Percentiles rank a stretch among this genome's conserved stretches.
Evolutionary conservation across 2,888 invertebrate genomes (phyloP).

Genomic region (Aporophyla nigra): DNA sequence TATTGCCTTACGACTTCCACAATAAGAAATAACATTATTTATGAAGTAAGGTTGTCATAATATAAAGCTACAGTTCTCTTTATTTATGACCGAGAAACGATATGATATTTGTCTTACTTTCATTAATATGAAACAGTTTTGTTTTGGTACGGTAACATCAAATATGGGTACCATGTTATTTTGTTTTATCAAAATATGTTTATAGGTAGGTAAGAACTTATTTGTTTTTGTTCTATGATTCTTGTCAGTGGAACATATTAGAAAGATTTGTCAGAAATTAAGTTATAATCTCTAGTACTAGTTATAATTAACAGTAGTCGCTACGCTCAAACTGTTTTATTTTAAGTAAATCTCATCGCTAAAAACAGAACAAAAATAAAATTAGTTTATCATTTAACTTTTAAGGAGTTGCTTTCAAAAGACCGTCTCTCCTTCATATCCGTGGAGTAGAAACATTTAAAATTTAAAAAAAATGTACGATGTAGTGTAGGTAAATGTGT

Average conservation of each 20-base stretch:
- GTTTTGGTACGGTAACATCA: conserved; percentile 20
- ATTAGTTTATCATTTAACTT: background rate
- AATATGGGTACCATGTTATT: conserved; percentile 21
- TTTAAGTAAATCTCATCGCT: background rate
- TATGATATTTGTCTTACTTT: conserved; percentile 59
- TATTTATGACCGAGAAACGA: conserved; percentile 60
- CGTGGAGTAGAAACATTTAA: background rate
- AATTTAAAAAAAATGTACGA: background rate
- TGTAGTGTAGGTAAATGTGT: too few species aligned
- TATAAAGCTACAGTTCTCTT: conserved; percentile 52
- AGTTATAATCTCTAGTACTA: background rate
- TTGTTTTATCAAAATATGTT: background rate
- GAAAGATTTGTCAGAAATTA: background rate
- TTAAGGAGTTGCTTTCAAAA: background rate
- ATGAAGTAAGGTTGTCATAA: conserved; percentile 46
- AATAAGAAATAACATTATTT: conserved; percentile 46
- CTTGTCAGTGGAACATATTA: background rate
- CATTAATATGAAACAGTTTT: conserved; percentile 60
- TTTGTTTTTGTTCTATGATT: background rate
- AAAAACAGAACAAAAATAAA: background rate
- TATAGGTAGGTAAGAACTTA: too few species aligned
- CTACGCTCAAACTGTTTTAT: background rate
- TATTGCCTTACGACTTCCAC: conserved; percentile 41
- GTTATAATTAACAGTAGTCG: too few species aligned
- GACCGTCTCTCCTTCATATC: background rate